Base-by-base conservation (phyloP, 2,113 vertebrate genomes). In the Callipepla californica region DNA sequence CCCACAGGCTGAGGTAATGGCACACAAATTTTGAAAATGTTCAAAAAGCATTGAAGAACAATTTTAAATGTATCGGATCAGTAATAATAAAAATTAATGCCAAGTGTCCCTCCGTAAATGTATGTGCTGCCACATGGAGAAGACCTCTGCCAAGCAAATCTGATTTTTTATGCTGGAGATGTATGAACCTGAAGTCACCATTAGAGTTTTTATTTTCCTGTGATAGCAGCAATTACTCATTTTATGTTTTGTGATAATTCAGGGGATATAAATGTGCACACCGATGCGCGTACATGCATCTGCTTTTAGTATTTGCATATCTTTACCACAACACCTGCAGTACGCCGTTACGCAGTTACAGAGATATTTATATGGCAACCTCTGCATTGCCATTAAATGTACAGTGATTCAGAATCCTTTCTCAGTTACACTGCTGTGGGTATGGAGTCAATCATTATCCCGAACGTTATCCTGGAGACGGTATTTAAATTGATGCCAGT, bases 1-100 rank as follows among this genome's bases (percentile, higher is more conserved):
- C 82, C 72, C 92, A 94, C 85, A 85, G 81, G 82, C 92, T 94
- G 94, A 83, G 85, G 62, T 87, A 96, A 80, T 81, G 53, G 85
- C 92, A 87, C 80, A 92, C 84, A 89, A 84, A 87, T 81, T 93
- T 77, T 85, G 69, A 36, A 93, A 80, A 57, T 51, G 80, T 96
- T 95, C 62, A 63, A 47, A 87, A 85, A 69, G 28, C n/a, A 70
- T 78, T 90, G 87, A 90, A 90, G 81, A 61, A 40, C 51, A 16
- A 53, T 78, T 94, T 87, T 45, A 57, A 91, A 75, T 44, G 8
- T 62, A 78, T 72, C 73, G 86, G 79, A 86, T 93, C 58, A 36
- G 81, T 88, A 75, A 76, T 75, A 69, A 91, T 69, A 89, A 80
- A 83, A 94, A 84, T 92, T 83, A 89, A 76, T 92, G 38, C 36